Conservation (phyloP, 2,888 invertebrate genomes). For the Dryomyza anilis region DNA sequence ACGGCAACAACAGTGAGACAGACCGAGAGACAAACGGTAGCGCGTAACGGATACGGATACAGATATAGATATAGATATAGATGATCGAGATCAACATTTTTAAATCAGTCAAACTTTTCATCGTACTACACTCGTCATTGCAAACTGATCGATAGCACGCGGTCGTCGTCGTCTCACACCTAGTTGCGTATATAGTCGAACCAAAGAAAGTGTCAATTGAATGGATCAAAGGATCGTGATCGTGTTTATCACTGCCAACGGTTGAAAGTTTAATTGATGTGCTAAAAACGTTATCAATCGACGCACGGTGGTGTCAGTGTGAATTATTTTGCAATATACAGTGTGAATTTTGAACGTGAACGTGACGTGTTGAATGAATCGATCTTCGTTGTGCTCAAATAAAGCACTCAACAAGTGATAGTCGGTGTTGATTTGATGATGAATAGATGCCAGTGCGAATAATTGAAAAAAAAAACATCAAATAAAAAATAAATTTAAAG, state of each 20-base stretch:
- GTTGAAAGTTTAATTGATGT: constrained; percentile 58
- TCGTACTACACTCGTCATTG: constrained; percentile 5
- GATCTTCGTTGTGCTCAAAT: not conserved
- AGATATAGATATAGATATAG: not conserved
- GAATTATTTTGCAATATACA: constrained; percentile 30
- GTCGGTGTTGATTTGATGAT: not conserved
- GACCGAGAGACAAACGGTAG: too few species aligned
- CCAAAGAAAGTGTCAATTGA: constrained; percentile 50
- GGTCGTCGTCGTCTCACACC: constrained; percentile 35
- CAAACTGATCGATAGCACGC: not conserved
- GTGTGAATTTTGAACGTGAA: not conserved
- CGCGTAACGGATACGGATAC: constrained; percentile 16
- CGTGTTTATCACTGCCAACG: constrained; percentile 39
- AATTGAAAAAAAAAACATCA: not conserved
- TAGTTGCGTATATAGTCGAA: constrained; percentile 1
- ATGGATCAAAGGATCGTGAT: constrained; percentile 49
- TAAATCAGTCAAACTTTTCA: not conserved
- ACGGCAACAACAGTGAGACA: not conserved
- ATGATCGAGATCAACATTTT: not conserved
- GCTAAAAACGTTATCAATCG: constrained; percentile 50
- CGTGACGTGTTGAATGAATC: not conserved
- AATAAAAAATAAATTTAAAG: not conserved
- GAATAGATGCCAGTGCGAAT: not conserved
- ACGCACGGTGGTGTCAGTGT: constrained; percentile 49
- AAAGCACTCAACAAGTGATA: not conserved